Base-by-base conservation (phyloP, 2,888 invertebrate genomes). In the Spodoptera littoralis region DNA sequence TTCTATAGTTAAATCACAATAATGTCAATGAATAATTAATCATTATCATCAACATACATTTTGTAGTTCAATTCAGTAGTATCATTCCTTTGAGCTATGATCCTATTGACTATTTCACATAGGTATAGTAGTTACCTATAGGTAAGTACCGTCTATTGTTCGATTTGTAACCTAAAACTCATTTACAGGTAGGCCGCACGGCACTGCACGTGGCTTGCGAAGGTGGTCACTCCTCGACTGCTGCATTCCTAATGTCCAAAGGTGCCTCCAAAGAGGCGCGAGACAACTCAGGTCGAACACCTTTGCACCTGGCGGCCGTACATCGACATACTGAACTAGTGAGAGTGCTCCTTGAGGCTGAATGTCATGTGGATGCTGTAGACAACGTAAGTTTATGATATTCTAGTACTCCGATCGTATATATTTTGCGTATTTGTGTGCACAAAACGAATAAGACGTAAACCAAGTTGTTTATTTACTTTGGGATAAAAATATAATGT, bases 221-320 rank as follows among this genome's bases (percentile, higher is more conserved):
- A 81, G 95, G 96, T 11, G 97, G 97, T 0, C 96, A 97, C 84
- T 91, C 93, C 53, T 92, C 95, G 41, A 96, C 96, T 2, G 95
- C 96, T 60, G 94, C 95, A 55, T 92, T 95, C 76, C 92, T 96
- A 73, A 93, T 97, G 68, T 83, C 92, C 12, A 92, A 94, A 64
- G 96, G 96, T 5, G 96, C 96, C 1, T 95, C 96, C 64, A 95
- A 96, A 77, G 97, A 97, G 81, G 96, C 96, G 41, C 95, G 95
- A 66, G 97, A 97, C 84, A 95, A 95, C 78, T 96, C 96, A 13
- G 97, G 97, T 12, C 96, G 95, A 78, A 96, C 97, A 5, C 96
- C 97, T 0, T 94, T 98, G 36, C 97, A 98, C 84, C 95, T 97
- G 55, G 97, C 97, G 0, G 96, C 97, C 0, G 96, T 97, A 76